phyloP scores from a whole-genome alignment of 1,140 invertebrate species.

The Lepidurus couesii region DNA sequence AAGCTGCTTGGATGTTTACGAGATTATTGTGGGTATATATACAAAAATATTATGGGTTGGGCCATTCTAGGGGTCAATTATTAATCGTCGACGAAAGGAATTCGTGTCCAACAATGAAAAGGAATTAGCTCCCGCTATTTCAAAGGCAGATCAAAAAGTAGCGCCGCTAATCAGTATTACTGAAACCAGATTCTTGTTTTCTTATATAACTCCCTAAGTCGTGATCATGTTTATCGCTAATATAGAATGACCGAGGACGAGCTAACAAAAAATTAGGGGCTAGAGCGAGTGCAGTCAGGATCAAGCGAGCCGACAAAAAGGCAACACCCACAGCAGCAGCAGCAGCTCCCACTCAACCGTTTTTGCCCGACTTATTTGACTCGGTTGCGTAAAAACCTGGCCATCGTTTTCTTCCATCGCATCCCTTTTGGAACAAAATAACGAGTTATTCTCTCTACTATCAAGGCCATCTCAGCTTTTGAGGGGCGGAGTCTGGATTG shows the following conservation, averaged over 20 bases:
- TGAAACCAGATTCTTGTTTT: conserved; percentile 1
- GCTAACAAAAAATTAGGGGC: neutral
- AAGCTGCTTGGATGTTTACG: no score
- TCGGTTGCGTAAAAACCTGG: no score
- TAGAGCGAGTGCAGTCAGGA: neutral
- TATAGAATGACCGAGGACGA: neutral
- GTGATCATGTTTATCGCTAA: conserved; percentile 8
- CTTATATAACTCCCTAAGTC: neutral
- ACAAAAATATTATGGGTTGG: no score
- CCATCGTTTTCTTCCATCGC: no score
- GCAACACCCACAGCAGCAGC: no score
- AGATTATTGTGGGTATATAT: no score
- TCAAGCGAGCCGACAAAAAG: neutral
- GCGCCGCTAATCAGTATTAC: neutral
- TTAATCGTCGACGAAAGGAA: neutral
- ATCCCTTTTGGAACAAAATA: no score
- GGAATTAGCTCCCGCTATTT: neutral
- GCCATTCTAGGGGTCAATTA: neutral
- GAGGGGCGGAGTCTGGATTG: no score
- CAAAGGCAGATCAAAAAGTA: neutral
- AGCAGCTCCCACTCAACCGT: no score
- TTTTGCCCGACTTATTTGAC: no score
- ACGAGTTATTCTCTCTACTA: no score
- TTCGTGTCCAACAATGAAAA: neutral
- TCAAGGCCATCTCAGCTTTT: no score